Percentiles rank a stretch among this genome's conserved stretches.
Evolutionary conservation across 2,113 vertebrate species (phyloP).

Genomic region (Struthio camelus): DNA sequence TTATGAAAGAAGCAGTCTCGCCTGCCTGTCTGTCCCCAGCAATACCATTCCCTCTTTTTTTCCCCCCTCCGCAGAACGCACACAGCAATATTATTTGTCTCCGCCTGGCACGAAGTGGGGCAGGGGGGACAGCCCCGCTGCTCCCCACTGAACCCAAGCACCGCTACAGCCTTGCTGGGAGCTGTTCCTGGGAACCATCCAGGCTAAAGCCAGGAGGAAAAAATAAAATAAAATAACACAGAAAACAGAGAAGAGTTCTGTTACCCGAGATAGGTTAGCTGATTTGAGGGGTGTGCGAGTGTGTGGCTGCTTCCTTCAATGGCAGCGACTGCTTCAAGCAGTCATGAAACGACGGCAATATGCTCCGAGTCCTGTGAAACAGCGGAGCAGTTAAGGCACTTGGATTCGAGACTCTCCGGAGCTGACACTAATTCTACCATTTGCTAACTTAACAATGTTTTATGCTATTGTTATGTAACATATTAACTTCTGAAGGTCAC

Average conservation of each 20-base stretch:
- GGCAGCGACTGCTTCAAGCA: neutral
- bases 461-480: neutral
- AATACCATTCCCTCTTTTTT: neutral
- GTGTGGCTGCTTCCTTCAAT: neutral
- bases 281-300: neutral
- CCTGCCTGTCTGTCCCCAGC: neutral
- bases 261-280: neutral
- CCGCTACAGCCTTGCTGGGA: rapidly evolving
- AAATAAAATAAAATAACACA: neutral
- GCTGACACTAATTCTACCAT: neutral
- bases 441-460: neutral
- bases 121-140: neutral
- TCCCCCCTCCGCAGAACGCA: neutral
- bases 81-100: neutral
- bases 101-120: neutral
- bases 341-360: no score
- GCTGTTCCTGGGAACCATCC: neutral
- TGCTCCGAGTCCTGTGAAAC: neutral
- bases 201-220: neutral
- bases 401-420: neutral
- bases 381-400: neutral
- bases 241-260: neutral
- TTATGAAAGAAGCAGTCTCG: neutral
- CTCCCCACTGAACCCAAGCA: neutral
- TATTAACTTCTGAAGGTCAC: constrained; percentile 19